These are phyloP conservation scores for Ailuropoda melanoleuca DNA, from an alignment of 2,113 vertebrate species.

Conservation along the genomic window DNA sequence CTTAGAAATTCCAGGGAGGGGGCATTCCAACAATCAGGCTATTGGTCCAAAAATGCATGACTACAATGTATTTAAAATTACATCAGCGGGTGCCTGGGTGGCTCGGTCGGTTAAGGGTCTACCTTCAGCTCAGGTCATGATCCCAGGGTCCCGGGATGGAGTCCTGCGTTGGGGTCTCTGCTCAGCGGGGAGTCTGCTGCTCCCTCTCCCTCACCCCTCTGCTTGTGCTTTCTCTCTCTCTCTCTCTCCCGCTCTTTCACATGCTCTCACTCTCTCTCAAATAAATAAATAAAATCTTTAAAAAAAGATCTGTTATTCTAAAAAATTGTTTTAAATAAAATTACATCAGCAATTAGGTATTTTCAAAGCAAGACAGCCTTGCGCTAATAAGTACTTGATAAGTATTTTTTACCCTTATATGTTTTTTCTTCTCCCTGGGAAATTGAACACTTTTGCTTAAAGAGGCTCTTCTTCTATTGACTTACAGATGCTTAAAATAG, in stretches of 20 bases:
- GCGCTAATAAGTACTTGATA: neutral
- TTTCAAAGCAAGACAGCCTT: neutral
- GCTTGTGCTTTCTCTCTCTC: too few species aligned
- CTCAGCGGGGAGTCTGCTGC: too few species aligned
- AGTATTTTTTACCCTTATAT: neutral
- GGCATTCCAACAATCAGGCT: too few species aligned
- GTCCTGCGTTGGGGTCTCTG: too few species aligned
- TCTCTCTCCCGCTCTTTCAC: too few species aligned
- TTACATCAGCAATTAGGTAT: neutral
- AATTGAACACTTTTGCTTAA: neutral
- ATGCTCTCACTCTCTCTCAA: too few species aligned
- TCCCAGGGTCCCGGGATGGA: too few species aligned
- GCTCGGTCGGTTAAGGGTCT: too few species aligned
- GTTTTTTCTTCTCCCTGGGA: neutral
- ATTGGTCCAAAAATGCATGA: neutral
- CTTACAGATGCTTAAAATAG: slow-evolving; percentile 72
- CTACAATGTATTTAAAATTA: neutral
- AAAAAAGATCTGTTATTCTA: too few species aligned
- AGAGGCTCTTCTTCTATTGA: slow-evolving; percentile 35
- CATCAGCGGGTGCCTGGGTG: fast-evolving
- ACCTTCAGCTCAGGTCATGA: too few species aligned
- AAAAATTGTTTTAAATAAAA: neutral
- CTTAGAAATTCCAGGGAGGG: neutral
- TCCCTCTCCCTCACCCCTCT: too few species aligned
- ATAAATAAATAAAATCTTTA: too few species aligned